A percentile compares a stretch with the other conserved stretches of the same genome.
These are phyloP conservation scores for Macrostomum cliftonense DNA, from an alignment of 2,888 invertebrate species.

Conservation along the genomic window DNA sequence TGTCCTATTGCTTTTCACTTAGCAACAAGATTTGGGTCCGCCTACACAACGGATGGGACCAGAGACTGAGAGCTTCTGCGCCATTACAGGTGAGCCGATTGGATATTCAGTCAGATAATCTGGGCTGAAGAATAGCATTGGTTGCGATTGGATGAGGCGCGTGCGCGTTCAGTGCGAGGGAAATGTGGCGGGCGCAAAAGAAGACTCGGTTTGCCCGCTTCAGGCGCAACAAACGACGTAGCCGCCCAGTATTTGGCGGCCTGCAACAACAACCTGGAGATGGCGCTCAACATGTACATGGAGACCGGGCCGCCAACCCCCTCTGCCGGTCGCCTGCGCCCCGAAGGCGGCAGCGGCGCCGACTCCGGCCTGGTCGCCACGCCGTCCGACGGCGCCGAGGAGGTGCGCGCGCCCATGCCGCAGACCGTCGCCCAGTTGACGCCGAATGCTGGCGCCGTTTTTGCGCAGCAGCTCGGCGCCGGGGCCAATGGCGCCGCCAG, in stretches of 20 bases:
- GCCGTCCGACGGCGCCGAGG: conserved; percentile 14
- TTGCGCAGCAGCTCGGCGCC: conserved; percentile 3
- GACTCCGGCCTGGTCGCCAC: conserved; percentile 1
- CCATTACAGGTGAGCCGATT: background rate
- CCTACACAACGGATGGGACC: no score
- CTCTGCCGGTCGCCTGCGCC: background rate
- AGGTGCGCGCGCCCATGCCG: conserved; percentile 40
- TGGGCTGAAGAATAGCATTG: no score
- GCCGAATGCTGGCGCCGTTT: conserved; percentile 21
- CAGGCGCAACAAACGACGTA: conserved; percentile 26
- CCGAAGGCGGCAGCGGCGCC: background rate
- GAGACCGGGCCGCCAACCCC: conserved; percentile 20
- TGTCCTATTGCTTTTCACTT: no score
- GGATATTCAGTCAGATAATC: no score
- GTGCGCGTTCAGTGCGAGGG: no score
- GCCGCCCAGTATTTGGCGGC: conserved; percentile 36
- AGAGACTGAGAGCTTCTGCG: no score
- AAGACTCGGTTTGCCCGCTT: no score
- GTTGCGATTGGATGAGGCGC: no score
- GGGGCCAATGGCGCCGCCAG: background rate
- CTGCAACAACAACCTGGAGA: conserved; percentile 38
- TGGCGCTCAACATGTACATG: conserved; percentile 42
- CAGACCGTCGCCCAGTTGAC: conserved; percentile 39
- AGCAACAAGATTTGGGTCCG: no score
- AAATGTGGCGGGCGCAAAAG: no score